Percentiles rank a stretch among this genome's conserved stretches.
These are phyloP conservation scores for Caenorhabditis virilis DNA, from an alignment of 2,888 invertebrate species.

Conservation along the genomic window DNA sequence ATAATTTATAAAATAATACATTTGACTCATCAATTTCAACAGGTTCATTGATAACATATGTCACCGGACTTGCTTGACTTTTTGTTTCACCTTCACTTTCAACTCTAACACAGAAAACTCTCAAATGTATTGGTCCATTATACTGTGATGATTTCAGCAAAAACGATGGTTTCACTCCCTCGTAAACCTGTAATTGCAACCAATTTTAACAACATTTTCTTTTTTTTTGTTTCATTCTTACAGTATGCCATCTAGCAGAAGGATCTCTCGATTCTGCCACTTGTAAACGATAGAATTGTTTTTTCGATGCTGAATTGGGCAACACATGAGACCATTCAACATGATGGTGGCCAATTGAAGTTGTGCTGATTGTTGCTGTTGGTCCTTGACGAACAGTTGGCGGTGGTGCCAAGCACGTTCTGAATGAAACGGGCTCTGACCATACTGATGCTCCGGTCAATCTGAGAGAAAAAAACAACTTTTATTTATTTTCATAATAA, in stretches of 20 bases:
- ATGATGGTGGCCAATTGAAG: constrained; percentile 16
- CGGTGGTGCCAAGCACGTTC: constrained; percentile 82
- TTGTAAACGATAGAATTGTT: constrained; percentile 24
- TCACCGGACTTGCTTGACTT: constrained; percentile 38
- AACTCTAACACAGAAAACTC: constrained; percentile 28
- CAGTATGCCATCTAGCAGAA: constrained; percentile 45
- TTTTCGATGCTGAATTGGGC: constrained; percentile 6
- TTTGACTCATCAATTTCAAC: constrained; percentile 3
- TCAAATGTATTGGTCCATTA: constrained; percentile 28
- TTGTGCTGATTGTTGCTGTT: constrained; percentile 70
- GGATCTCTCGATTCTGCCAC: constrained; percentile 14
- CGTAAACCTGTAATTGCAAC: constrained; percentile 70
- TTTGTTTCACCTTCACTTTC: constrained; percentile 17
- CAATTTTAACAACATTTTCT: neutral
- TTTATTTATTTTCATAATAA: neutral
- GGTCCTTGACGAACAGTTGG: constrained; percentile 79
- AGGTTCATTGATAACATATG: constrained; percentile 30
- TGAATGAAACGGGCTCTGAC: constrained; percentile 77
- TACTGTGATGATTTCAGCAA: constrained; percentile 75
- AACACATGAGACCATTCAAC: constrained; percentile 43
- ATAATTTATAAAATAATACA: too few relatives aligned
- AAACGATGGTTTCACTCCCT: constrained; percentile 71
- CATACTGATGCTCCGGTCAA: constrained; percentile 76
- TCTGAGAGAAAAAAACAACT: constrained; percentile 71
- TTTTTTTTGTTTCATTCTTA: constrained; percentile 13